Evolutionary conservation across 1,140 invertebrate genomes (phyloP).

Genomic region (Drosophila subpulchrella): DNA sequence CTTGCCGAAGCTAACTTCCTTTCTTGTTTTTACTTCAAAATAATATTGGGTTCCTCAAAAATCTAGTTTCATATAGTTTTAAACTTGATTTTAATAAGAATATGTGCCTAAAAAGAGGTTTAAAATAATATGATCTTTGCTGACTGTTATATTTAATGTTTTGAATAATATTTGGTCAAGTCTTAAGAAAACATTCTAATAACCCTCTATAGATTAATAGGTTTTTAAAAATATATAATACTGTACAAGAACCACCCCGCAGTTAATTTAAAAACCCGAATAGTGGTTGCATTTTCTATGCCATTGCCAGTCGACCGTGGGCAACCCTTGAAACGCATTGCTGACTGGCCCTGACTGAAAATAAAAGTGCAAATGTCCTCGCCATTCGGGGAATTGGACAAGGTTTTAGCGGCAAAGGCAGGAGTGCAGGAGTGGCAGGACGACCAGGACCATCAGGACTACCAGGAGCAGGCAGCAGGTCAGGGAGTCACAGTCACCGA

Average conservation of each 20-base stretch:
- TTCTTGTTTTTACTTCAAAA: too few species aligned
- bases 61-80: too few species aligned
- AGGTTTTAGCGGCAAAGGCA: slow-evolving; percentile 22
- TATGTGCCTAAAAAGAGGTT: too few species aligned
- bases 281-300: background rate
- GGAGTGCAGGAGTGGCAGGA: background rate
- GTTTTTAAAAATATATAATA: background rate
- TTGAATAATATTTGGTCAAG: too few species aligned
- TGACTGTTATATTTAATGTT: too few species aligned
- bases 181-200: background rate
- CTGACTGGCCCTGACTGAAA: slow-evolving; percentile 53
- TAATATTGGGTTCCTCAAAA: too few species aligned
- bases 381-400: slow-evolving; percentile 47
- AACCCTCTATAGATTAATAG: background rate
- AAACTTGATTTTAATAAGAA: too few species aligned
- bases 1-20: too few species aligned
- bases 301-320: slow-evolving; percentile 4
- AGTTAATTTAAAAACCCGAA: background rate
- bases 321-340: slow-evolving; percentile 12
- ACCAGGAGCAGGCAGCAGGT: slow-evolving; percentile 37
- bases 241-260: background rate
- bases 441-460: background rate
- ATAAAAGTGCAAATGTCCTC: slow-evolving; percentile 80
- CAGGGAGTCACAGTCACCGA: slow-evolving; percentile 24
- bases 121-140: too few species aligned